phyloP scores from a whole-genome alignment of 2,113 vertebrate genomes.

The Xiphias gladius region DNA sequence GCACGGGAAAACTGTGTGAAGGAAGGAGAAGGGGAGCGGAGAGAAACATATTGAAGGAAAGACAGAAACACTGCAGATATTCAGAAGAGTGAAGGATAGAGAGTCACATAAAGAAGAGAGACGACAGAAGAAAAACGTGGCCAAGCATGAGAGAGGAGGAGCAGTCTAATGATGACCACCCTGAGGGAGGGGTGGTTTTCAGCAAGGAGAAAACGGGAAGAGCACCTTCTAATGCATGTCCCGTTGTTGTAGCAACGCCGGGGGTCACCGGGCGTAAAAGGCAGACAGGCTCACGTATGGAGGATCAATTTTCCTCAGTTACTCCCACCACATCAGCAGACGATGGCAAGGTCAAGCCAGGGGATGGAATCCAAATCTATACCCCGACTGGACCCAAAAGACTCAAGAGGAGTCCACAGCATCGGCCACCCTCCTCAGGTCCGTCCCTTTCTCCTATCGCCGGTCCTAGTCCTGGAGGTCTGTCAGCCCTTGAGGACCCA shows the following conservation, averaged over 20 bases:
- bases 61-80: constrained; percentile 15
- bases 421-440: constrained; percentile 55
- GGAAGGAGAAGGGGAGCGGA: constrained; percentile 2
- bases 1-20: background rate
- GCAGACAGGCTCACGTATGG: constrained; percentile 68
- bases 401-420: constrained; percentile 80
- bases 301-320: constrained; percentile 43
- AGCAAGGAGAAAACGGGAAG: constrained; percentile 84
- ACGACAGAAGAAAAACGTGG: constrained; percentile 47
- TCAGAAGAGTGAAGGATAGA: constrained; percentile 23
- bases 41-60: constrained; percentile 2
- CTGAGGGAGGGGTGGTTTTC: constrained; percentile 83
- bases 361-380: constrained; percentile 52
- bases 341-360: constrained; percentile 56
- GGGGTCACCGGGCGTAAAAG: constrained; percentile 80
- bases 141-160: constrained; percentile 88
- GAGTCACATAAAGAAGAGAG: constrained; percentile 11
- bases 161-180: constrained; percentile 79
- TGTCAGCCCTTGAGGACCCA: constrained; percentile 83
- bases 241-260: constrained; percentile 78
- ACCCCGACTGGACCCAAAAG: constrained; percentile 70
- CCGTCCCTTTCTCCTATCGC: constrained; percentile 71
- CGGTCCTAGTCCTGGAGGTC: constrained; percentile 59
- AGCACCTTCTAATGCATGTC: constrained; percentile 80
- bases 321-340: constrained; percentile 28